A percentile compares a stretch with the other conserved stretches of the same genome.
Evolutionary conservation across 2,797 vertebrate species (phyloP).

Genomic region (Neosalanx taihuensis): DNA sequence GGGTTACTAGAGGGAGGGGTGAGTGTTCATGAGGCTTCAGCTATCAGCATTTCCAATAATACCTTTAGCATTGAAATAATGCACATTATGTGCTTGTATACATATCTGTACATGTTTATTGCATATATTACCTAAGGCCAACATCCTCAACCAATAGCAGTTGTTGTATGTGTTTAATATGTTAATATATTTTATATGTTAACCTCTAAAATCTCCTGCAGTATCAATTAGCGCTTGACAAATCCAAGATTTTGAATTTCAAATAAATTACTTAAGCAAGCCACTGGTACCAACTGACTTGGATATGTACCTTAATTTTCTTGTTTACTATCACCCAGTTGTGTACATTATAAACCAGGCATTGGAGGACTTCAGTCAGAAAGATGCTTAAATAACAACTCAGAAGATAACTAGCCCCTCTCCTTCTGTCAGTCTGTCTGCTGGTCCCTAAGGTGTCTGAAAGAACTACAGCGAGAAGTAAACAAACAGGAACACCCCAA

Average conservation of each 20-base stretch:
- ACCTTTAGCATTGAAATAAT: conserved; percentile 21
- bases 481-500: conserved; percentile 95
- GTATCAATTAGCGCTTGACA: conserved; percentile 7
- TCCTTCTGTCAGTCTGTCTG: conserved; percentile 4
- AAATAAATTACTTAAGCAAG: conserved; percentile 53
- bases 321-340: conserved; percentile 44
- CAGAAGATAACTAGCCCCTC: conserved; percentile 27
- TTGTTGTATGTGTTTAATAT: too few species aligned
- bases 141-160: too few species aligned
- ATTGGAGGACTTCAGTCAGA: conserved; percentile 37
- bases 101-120: conserved; percentile 22
- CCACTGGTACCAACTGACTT: conserved; percentile 2
- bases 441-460: conserved; percentile 23
- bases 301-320: too few species aligned
- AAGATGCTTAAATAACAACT: conserved; percentile 44
- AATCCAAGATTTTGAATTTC: conserved; percentile 52
- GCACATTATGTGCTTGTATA: too few species aligned
- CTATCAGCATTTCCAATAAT: not conserved
- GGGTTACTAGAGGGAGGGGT: too few species aligned
- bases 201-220: too few species aligned
- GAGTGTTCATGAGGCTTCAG: too few species aligned
- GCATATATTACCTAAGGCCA: too few species aligned
- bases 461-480: conserved; percentile 91
- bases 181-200: too few species aligned
- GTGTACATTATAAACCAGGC: conserved; percentile 71